Base-by-base conservation (phyloP, 1,140 invertebrate species). In the Calycopis cecrops region DNA sequence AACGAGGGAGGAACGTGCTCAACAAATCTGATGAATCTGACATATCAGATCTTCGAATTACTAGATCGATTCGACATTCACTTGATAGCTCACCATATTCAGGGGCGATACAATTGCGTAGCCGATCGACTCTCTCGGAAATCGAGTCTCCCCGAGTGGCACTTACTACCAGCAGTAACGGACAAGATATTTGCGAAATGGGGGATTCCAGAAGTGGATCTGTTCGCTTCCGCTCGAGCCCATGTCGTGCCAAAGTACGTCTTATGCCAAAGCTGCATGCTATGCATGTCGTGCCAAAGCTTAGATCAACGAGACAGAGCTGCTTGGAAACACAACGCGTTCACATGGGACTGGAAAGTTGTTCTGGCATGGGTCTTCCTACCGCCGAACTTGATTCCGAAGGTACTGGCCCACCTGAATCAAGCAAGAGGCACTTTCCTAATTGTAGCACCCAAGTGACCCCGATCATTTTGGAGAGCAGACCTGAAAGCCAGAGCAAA, bases 301-400 rank as follows among this genome's bases (percentile, higher is more conserved):
- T 48, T 60, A 34, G 63, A 62, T 18, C 49, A 47, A n/a, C 57
- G 55, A 50, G 71, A 77, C 59, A 57, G 11, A 1, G 21, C 58
- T 44, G 71, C 72, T 1, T 37, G 55, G 17, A 69, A 69, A 48
- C 65, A 69, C 58, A 67, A 78, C 52, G 76, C 77, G 3, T 80
- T 80, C 65, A 69, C 67, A 52, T 57, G 44, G 12, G 48, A 18
- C 2, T 83, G 79, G 73, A 50, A 65, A 8, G 80, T 58, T 57
- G 55, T 18, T 7, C 65, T 79, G 48, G 73, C 65, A 7, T 80
- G 73, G 70, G 50, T 79, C 8, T 82, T 82, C 17, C 75, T 75
- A 3, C 76, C 71, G 9, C 79, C 75, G 10, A 71, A 48, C 52
- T 57, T 80, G 8, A 69, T 82, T 9, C 75, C 71, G 6, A 62